Percentiles rank a stretch among this genome's conserved stretches.
phyloP scores from a whole-genome alignment of 2,113 vertebrate genomes.

The Coracopsis vasa region DNA sequence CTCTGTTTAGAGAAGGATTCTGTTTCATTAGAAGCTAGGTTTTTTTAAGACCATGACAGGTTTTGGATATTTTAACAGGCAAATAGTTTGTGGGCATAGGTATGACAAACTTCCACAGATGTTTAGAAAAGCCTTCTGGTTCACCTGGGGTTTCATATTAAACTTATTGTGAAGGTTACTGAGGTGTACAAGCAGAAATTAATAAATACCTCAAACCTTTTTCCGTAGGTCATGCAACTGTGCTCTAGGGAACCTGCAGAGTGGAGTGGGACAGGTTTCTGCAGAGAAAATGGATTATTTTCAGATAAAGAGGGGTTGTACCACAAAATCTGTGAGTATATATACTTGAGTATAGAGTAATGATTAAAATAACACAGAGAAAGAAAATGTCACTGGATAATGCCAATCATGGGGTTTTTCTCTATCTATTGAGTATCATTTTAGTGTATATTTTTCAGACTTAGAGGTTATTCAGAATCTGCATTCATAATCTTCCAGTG shows the following conservation, averaged over 20 bases:
- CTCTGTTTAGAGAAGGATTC: conserved; percentile 73
- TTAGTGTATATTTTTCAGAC: background rate
- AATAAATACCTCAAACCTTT: background rate
- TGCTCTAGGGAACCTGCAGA: background rate
- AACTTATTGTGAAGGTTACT: conserved; percentile 17
- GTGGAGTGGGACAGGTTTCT: background rate
- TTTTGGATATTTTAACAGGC: conserved; percentile 54
- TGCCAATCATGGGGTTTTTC: background rate
- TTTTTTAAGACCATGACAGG: conserved; percentile 33
- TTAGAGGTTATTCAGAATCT: background rate
- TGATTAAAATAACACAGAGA: background rate
- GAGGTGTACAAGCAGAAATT: conserved; percentile 13
- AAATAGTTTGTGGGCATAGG: conserved; percentile 34
- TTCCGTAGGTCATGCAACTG: background rate
- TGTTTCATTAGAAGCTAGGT: conserved; percentile 60
- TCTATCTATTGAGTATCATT: background rate
- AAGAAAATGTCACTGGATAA: background rate
- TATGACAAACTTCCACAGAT: conserved; percentile 33
- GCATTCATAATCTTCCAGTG: background rate
- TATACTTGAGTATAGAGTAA: background rate
- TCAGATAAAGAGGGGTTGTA: background rate
- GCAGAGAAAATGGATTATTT: background rate
- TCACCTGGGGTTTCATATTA: conserved; percentile 34
- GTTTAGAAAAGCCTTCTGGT: conserved; percentile 51
- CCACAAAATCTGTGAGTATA: background rate